Evolutionary conservation across 2,113 vertebrate genomes (phyloP).

Genomic region (Brachyistius frenatus): DNA sequence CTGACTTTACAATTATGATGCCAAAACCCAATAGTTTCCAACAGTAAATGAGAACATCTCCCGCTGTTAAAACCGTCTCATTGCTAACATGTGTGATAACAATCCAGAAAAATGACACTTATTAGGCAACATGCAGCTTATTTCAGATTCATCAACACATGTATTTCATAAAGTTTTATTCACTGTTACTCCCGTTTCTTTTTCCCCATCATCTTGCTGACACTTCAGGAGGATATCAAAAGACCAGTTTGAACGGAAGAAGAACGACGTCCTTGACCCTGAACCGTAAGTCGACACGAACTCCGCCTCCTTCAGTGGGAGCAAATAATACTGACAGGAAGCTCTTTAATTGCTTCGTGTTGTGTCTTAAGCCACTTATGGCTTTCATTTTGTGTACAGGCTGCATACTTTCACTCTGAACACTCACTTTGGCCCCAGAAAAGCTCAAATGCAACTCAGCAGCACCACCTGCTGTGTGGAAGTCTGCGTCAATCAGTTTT

Average conservation of each 20-base stretch:
- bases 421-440: conserved; percentile 21
- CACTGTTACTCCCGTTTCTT: not conserved
- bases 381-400: conserved; percentile 42
- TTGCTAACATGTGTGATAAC: too few species aligned
- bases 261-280: conserved; percentile 96
- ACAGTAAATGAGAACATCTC: too few species aligned
- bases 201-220: not conserved
- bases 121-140: too few species aligned
- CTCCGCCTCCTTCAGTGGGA: not conserved
- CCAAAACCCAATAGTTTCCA: too few species aligned
- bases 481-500: conserved; percentile 13
- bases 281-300: conserved; percentile 92
- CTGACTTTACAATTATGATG: not conserved
- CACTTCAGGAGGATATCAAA: conserved; percentile 94
- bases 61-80: too few species aligned
- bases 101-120: too few species aligned
- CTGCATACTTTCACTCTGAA: conserved; percentile 52
- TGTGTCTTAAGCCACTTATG: conserved; percentile 51
- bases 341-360: conserved; percentile 10
- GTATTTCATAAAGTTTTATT: not conserved
- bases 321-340: not conserved
- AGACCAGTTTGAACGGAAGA: conserved; percentile 99
- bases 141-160: not conserved
- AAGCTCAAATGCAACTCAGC: conserved; percentile 24
- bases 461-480: conserved; percentile 55